Evolutionary conservation across 2,113 vertebrate genomes (phyloP).

Genomic region (Varanus salvator): DNA sequence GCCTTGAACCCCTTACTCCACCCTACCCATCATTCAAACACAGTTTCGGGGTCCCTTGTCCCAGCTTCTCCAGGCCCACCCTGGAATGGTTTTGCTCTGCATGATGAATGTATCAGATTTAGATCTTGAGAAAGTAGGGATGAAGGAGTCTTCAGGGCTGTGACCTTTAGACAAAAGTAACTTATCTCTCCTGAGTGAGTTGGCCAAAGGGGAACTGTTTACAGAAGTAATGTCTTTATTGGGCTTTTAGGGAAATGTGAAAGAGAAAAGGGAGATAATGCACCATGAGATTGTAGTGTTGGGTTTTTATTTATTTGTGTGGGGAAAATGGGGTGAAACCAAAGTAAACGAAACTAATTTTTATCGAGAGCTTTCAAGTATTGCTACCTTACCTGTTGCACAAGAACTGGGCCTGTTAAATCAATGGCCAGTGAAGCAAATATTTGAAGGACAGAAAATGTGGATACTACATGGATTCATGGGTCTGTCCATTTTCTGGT

Average conservation of each 20-base stretch:
- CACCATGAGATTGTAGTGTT: rapidly evolving
- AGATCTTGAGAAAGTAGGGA: conserved; percentile 54
- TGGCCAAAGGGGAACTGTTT: conserved; percentile 54
- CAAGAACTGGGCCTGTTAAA: background rate
- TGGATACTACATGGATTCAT: no score
- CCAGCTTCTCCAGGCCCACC: background rate
- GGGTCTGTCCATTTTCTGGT: background rate
- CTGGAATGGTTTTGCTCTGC: conserved; percentile 34
- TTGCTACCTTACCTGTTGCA: background rate
- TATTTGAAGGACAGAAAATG: background rate
- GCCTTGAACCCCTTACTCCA: background rate
- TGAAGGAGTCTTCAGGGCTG: conserved; percentile 5
- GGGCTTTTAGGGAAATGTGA: conserved; percentile 50
- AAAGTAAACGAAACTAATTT: conserved; percentile 31
- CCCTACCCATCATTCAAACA: background rate
- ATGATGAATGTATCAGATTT: conserved; percentile 45
- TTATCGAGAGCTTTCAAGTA: rapidly evolving
- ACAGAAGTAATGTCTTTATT: conserved; percentile 62
- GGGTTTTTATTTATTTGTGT: background rate
- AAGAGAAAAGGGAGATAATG: conserved; percentile 10
- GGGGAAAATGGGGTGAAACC: background rate
- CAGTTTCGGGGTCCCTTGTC: background rate
- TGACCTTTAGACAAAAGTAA: conserved; percentile 49
- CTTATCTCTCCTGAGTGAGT: conserved; percentile 56
- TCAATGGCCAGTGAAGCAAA: background rate